Conservation (phyloP, 30 jellyfish, hydroid and myxozoan genomes). For the Aurelia aurita complex sp. Pacific region DNA sequence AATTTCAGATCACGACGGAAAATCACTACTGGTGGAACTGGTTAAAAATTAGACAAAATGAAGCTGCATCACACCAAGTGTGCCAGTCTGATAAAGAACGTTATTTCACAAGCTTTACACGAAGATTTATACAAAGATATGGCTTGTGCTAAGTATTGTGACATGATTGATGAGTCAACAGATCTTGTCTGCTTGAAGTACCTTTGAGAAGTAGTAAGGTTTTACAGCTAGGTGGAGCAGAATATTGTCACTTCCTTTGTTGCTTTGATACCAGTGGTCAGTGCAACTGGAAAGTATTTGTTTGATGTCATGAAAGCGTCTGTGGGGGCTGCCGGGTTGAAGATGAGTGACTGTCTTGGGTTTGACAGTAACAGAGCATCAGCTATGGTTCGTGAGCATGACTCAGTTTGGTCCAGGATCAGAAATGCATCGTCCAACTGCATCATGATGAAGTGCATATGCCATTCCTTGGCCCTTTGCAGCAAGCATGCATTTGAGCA, state of each 20-base stretch:
- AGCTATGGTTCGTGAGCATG: conserved; percentile 57
- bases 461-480: no score
- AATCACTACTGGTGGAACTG: conserved; percentile 6
- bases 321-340: conserved; percentile 29
- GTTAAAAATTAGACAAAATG: conserved; percentile 24
- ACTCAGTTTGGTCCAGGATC: conserved; percentile 55
- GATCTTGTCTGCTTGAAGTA: no score
- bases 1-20: no score
- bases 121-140: conserved; percentile 37
- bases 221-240: no score
- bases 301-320: conserved; percentile 25
- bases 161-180: no score
- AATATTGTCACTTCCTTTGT: no score
- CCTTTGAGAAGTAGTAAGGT: no score
- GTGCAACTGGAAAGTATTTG: conserved; percentile 48
- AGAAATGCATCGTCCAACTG: conserved; percentile 61
- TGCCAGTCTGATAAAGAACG: not conserved
- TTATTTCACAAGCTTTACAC: conserved; percentile 27
- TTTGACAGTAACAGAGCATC: conserved; percentile 53
- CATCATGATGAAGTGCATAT: conserved; percentile 4
- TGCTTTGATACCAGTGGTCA: conserved; percentile 45
- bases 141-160: conserved; percentile 6
- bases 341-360: conserved; percentile 59
- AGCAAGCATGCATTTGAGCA: conserved; percentile 46
- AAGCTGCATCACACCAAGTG: conserved; percentile 58